Percentiles rank a stretch among this genome's conserved stretches.
Conservation (phyloP, 2,888 invertebrate species). For the Electrophaes corylata region DNA sequence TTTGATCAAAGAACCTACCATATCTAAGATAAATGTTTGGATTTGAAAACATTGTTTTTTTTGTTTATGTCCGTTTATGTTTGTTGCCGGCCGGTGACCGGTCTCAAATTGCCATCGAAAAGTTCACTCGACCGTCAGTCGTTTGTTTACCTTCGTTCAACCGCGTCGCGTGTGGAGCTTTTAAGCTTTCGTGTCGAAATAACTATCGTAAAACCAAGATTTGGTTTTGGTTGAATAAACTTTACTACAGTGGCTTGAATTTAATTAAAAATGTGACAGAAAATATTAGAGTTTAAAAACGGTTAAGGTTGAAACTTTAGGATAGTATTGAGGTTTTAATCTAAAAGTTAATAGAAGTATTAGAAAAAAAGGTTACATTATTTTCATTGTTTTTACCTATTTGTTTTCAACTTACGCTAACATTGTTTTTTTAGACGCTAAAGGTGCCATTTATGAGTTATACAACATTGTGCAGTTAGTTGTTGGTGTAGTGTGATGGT, state of each 20-base stretch:
- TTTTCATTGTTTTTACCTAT: too few relatives aligned
- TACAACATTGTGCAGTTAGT: constrained; percentile 22
- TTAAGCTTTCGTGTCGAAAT: constrained; percentile 35
- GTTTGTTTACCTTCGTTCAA: constrained; percentile 43
- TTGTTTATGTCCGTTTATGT: constrained; percentile 38
- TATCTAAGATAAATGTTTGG: not conserved
- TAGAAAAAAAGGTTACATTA: too few relatives aligned
- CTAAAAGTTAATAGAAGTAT: not conserved
- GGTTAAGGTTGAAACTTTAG: not conserved
- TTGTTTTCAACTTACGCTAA: too few relatives aligned
- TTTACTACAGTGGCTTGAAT: not conserved
- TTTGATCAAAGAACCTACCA: too few relatives aligned
- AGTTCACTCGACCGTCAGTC: constrained; percentile 38
- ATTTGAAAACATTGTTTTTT: constrained; percentile 26
- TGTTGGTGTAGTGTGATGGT: constrained; percentile 56
- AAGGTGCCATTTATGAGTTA: constrained; percentile 5
- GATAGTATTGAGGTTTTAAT: not conserved
- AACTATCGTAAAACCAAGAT: constrained; percentile 35
- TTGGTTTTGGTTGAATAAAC: constrained; percentile 5
- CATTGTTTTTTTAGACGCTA: not conserved
- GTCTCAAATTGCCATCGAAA: constrained; percentile 32
- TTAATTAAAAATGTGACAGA: not conserved
- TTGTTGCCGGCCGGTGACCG: constrained; percentile 47
- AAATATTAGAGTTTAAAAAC: not conserved
- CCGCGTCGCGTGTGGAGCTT: constrained; percentile 26